Conservation (phyloP, 2,113 vertebrate species). For the Gadus chalcogrammus region DNA sequence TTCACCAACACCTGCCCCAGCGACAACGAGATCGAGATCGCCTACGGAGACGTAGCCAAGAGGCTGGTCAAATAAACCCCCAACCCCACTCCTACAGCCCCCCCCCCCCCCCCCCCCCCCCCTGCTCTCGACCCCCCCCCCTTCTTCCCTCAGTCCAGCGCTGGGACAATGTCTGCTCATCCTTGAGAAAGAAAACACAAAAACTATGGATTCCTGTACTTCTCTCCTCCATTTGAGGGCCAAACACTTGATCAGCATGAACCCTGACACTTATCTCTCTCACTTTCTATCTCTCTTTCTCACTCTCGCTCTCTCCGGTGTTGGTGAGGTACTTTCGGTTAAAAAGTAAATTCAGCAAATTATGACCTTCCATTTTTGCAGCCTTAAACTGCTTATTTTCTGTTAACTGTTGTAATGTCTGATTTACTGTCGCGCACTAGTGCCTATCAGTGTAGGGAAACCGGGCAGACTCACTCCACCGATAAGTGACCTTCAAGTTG, state of each 20-base stretch:
- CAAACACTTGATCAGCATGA: neutral
- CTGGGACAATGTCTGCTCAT: conserved; percentile 50
- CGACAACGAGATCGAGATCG: conserved; percentile 96
- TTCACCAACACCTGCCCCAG: conserved; percentile 98
- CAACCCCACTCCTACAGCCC: neutral
- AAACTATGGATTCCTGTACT: conserved; percentile 61
- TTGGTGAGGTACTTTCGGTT: conserved; percentile 35
- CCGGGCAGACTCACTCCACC: conserved; percentile 7
- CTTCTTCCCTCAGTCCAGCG: conserved; percentile 36
- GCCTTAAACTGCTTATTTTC: conserved; percentile 22
- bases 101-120: neutral
- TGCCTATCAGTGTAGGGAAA: conserved; percentile 30
- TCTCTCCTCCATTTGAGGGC: conserved; percentile 41
- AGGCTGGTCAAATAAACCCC: conserved; percentile 88
- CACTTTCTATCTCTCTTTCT: conserved; percentile 9
- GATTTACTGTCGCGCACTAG: conserved; percentile 32
- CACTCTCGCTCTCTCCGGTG: conserved; percentile 15
- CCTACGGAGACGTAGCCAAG: conserved; percentile 95
- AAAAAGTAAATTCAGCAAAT: conserved; percentile 31
- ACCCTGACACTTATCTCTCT: neutral
- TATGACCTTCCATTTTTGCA: conserved; percentile 10
- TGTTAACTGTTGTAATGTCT: neutral
- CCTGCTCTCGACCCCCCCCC: neutral
- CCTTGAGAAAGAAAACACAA: conserved; percentile 53
- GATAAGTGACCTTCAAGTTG: conserved; percentile 59